Base-by-base conservation (phyloP, 2,888 invertebrate species). In the Anoncus sp. region DNA sequence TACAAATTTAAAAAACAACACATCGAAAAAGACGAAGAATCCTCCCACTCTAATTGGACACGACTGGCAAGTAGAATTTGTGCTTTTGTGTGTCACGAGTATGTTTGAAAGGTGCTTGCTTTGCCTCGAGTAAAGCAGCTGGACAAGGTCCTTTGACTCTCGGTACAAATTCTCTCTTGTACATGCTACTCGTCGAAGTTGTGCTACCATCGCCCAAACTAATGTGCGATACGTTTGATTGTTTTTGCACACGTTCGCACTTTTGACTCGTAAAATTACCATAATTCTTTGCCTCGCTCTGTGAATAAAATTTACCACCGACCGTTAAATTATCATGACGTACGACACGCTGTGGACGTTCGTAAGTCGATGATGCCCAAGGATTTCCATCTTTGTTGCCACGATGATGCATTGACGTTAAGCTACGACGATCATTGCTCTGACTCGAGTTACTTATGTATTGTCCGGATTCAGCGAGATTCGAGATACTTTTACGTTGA, bases 41-140 rank as follows among this genome's bases (percentile, higher is more conserved):
- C n/a, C n/a, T 10, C 38, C n/a, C n/a, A 14, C 9, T 65, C 85
- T 81, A 91, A 81, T 91, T 93, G 45, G 92, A 92, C 77, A 94
- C 93, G 89, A 94, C 94, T 2, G 95, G 93, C 88, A 96, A 93
- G 89, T 96, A 97, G 90, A 96, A 97, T 90, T 96, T 96, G 91
- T 97, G 97, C 87, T 96, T 95, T 83, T 95, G 95, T 12, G 97
- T 96, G 90, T 97, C 96, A 80, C 97, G 93, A 27, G 96, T 96
- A 87, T 97, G 97, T 90, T 96, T 96, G 91, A 95, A 97, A 18
- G 96, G 96, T 72, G 96, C 95, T 80, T 94, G 93, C 72, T 95
- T 94, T 45, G 95, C 93, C 86, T 97, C 96, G 69, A 97, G 93
- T 80, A 96, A 92, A 38, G 96, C 94, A 40, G 96, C 97, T 0